Conservation (phyloP, 1,140 invertebrate genomes). For the Drosophila mojavensis region DNA sequence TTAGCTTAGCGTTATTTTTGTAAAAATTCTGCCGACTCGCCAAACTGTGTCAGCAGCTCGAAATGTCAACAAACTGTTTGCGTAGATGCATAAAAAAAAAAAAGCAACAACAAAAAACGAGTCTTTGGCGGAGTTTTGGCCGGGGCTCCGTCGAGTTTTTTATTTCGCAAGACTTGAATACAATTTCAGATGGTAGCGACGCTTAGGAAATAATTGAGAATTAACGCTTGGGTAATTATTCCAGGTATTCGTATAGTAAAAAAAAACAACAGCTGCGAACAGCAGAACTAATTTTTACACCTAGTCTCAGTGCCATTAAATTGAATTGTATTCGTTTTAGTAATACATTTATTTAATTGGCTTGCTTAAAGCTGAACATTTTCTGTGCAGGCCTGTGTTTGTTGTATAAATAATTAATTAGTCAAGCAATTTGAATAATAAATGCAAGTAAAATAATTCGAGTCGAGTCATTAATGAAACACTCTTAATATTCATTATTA, state of each 20-base stretch:
- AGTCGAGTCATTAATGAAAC: no score
- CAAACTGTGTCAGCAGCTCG: slow-evolving; percentile 25
- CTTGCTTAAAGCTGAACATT: no score
- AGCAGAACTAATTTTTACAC: no score
- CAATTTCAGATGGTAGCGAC: not conserved
- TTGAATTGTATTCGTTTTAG: no score
- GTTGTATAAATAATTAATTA: no score
- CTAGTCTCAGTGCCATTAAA: no score
- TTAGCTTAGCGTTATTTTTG: slow-evolving; percentile 19
- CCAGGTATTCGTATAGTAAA: not conserved
- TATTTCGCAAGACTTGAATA: not conserved
- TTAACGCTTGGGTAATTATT: not conserved
- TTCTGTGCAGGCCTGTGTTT: no score
- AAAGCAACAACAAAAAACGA: slow-evolving; percentile 16
- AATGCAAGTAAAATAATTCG: no score
- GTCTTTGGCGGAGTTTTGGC: slow-evolving; percentile 19
- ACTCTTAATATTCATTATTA: no score
- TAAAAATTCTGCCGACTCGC: slow-evolving; percentile 34
- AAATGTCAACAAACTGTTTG: slow-evolving; percentile 23
- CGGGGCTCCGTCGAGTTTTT: slow-evolving; percentile 8
- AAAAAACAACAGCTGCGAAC: not conserved
- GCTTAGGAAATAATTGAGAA: not conserved
- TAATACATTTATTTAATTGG: no score
- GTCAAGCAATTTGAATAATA: no score
- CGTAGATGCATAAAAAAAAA: not conserved